A percentile compares a stretch with the other conserved stretches of the same genome.
phyloP scores from a whole-genome alignment of 2,888 invertebrate genomes.

The Pristionchus japonicus region DNA sequence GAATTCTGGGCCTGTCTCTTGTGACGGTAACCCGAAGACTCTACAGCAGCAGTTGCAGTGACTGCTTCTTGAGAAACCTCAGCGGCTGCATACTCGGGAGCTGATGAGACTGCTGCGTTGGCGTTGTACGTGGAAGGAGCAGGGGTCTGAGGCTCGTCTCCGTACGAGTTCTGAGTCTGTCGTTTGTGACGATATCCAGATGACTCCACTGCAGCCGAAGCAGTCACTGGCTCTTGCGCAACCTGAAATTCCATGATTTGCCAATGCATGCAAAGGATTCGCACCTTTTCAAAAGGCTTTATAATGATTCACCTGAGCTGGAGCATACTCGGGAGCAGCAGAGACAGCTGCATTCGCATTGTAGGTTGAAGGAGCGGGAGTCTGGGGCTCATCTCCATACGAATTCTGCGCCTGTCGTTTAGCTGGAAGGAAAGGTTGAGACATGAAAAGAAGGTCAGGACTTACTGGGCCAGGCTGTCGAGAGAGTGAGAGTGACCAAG shows the following conservation, averaged over 20 bases:
- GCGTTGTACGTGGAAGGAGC: background rate
- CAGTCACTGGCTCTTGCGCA: background rate
- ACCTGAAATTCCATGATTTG: too few species aligned
- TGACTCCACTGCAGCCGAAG: slow-evolving; percentile 5
- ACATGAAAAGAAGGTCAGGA: background rate
- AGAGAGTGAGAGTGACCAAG: background rate
- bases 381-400: slow-evolving; percentile 58
- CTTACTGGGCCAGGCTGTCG: slow-evolving; percentile 18
- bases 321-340: background rate
- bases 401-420: slow-evolving; percentile 47
- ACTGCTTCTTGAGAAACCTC: slow-evolving; percentile 24
- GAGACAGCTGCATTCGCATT: background rate
- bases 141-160: slow-evolving; percentile 23
- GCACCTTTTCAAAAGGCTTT: background rate
- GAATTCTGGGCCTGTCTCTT: slow-evolving; percentile 55
- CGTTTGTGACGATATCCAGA: slow-evolving; percentile 32
- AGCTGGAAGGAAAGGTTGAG: background rate
- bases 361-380: slow-evolving; percentile 47
- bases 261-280: too few species aligned
- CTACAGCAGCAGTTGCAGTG: slow-evolving; percentile 23
- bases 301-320: background rate
- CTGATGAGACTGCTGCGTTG: background rate
- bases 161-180: slow-evolving; percentile 9
- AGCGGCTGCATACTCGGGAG: slow-evolving; percentile 1
- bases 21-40: slow-evolving; percentile 42